Evolutionary conservation across 1,140 invertebrate genomes (phyloP), one percentile per base, ranked within the genome.

Genomic region (Procambarus virginalis): DNA sequence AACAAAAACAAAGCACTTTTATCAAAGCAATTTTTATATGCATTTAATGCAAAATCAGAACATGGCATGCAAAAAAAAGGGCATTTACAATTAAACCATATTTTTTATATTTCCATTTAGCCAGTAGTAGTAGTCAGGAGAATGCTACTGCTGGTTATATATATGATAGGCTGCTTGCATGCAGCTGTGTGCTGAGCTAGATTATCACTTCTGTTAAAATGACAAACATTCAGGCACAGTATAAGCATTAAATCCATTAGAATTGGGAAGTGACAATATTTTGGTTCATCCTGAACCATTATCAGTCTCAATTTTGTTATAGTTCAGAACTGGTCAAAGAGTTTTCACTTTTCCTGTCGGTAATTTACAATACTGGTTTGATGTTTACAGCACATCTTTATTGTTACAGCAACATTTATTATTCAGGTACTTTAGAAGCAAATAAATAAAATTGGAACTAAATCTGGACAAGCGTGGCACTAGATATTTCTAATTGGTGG

Each of bases 101-200:
- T 80, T 80, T 51, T 55, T 51, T 49, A 80, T 51, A 55, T 55
- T 80, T 80, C 22, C 49, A 55, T 22, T 34, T 55, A 51, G 49
- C 78, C 78, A 80, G 55, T 22, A 34, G 20, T 58, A 80, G 78
- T 46, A 80, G 20, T 55, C 22, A 80, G 49, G 49, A 80, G 78
- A 55, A 80, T 84, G 68, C 45, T 84, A 60, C 49, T 84, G 68
- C 64, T 70, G 48, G 58, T 84, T 68, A 84, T 84, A 73, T 22
- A 49, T 70, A 68, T 49, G 20, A 73, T 68, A 73, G 22, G 82
- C 82, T 84, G 82, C 82, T 84, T 73, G 46, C 20, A 84, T 68
- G 82, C 82, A 68, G 82, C 48, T 84, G 82, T 84, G 14, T 73
- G 64, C 82, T 84, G 48, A 84, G 82, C 46, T 84, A 84, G 82